phyloP scores from a whole-genome alignment of 2,797 vertebrate genomes.

The Helarctos malayanus region DNA sequence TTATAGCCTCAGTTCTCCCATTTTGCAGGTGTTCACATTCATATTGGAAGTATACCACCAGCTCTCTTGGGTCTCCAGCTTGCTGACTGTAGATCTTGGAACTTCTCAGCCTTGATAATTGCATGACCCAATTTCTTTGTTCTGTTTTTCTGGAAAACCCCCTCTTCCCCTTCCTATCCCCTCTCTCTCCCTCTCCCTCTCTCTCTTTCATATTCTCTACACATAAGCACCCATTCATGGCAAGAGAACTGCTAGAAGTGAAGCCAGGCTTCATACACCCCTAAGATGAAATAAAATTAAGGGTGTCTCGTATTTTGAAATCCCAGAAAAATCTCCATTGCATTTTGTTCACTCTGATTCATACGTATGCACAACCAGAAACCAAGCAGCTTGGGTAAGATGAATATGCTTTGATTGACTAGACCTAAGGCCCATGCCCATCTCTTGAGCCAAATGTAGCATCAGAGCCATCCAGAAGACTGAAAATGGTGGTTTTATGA shows the following conservation, averaged over 20 bases:
- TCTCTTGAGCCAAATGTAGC: not conserved
- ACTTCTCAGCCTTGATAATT: not conserved
- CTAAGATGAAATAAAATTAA: not conserved
- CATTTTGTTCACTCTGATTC: slow-evolving; percentile 8
- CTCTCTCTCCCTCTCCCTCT: too few relatives aligned
- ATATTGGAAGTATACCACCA: not conserved
- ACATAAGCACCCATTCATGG: not conserved
- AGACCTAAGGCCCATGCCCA: not conserved
- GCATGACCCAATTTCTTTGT: not conserved
- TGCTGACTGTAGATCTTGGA: not conserved
- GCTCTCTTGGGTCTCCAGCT: not conserved
- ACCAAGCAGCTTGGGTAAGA: not conserved
- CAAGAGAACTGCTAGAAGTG: not conserved
- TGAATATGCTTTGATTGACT: not conserved
- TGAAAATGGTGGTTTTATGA: not conserved
- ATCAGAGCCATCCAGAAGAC: not conserved
- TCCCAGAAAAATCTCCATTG: not conserved
- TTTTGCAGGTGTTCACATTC: not conserved
- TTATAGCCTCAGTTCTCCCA: not conserved
- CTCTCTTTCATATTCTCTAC: not conserved
- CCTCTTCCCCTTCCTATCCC: not conserved
- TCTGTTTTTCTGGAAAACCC: not conserved
- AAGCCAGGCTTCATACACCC: not conserved
- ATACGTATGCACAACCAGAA: not conserved
- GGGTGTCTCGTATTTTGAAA: not conserved